Base-by-base conservation (phyloP, 2,113 vertebrate genomes). In the Cardinalis cardinalis region DNA sequence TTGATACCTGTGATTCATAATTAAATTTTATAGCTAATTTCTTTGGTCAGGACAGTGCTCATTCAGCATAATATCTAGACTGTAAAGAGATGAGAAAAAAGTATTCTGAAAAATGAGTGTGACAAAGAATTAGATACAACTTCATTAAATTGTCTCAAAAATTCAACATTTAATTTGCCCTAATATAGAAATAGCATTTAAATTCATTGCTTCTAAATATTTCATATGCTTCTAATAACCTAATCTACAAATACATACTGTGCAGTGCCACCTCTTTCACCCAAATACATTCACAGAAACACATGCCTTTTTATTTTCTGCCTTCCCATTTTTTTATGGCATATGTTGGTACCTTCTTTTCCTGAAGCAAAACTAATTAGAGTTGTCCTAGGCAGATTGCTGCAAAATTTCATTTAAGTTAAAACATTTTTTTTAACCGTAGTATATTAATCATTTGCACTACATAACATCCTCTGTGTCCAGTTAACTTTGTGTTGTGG, bases 161-260 rank as follows among this genome's bases (percentile, higher is more conserved):
- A 79, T 43, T 87, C 82, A 75, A 44, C 43, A 73, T 72, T 84
- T 90, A 69, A 79, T 84, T 72, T 79, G 18, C 29, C 9, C 2
- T 87, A 76, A 73, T 70, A 72, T 53, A 88, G 83, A 83, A 85
- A 74, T 32, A 53, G 10, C 24, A 61, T 89, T 92, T 69, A 79
- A 91, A 94, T 91, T 94, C 16, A 76, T 90, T 93, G 46, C 72
- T 91, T 73, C 48, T 93, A 91, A 92, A 93, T 93, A 85, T 91
- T 93, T 89, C 31, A 82, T 93, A 23, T 59, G 24, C 9, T 76
- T 92, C 55, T 93, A 92, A 89, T 83, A 89, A 55, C 53, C 59
- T 85, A 84, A 82, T 78, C 71, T 76, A 82, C 85, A 88, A 79
- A 87, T 76, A 36, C 72, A 70, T 63, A 51, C 43, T 76, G 43